Percentiles rank a stretch among this genome's conserved stretches.
Evolutionary conservation across 1,140 invertebrate species (phyloP).

Genomic region (Phenacoccus solenopsis): DNA sequence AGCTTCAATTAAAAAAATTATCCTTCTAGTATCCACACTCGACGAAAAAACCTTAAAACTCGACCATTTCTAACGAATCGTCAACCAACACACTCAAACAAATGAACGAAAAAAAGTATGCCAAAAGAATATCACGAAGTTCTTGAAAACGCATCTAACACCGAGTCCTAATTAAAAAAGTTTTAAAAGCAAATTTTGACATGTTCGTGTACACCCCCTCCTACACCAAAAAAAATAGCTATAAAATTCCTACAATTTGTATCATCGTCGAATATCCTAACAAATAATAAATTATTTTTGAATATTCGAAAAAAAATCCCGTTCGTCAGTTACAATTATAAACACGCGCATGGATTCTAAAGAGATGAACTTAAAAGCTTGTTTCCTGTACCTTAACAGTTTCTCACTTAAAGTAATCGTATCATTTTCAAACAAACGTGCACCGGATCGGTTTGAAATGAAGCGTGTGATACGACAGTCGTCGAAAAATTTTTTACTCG

Average conservation of each 20-base stretch:
- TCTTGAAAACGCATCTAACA: background rate
- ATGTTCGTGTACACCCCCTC: background rate
- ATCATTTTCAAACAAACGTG: background rate
- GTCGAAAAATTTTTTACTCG: constrained; percentile 10
- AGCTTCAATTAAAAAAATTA: no score
- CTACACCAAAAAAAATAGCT: no score
- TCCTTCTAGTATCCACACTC: no score
- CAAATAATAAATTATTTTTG: no score
- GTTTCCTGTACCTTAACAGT: background rate
- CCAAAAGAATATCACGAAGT: background rate
- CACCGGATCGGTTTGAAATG: background rate
- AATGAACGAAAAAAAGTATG: background rate
- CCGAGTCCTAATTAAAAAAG: background rate
- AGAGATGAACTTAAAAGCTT: background rate
- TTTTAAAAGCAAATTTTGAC: background rate
- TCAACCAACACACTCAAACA: background rate
- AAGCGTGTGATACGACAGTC: background rate
- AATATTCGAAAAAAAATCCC: background rate
- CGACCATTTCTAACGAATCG: background rate
- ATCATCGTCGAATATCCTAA: no score
- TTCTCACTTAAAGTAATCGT: constrained; percentile 12
- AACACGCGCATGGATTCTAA: background rate
- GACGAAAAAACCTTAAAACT: no score
- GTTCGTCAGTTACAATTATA: background rate
- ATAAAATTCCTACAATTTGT: no score